A percentile compares a stretch with the other conserved stretches of the same genome.
Conservation (phyloP, 2,797 vertebrate species). For the Trachops cirrhosus region DNA sequence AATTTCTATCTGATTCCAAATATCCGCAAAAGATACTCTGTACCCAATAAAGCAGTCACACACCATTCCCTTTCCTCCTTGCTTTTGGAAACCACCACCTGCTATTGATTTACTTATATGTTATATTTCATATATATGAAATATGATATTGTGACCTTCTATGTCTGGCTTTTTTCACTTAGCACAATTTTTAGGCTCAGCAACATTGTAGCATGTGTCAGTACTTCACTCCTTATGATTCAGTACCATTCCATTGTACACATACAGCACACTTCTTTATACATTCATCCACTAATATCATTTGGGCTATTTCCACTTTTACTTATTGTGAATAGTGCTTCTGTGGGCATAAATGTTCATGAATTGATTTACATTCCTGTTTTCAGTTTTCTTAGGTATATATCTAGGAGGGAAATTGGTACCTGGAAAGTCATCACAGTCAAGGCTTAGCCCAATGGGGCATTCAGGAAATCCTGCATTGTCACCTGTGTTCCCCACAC, state of each 20-base stretch:
- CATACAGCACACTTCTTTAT: neutral
- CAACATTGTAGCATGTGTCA: neutral
- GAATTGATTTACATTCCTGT: neutral
- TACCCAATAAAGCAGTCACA: neutral
- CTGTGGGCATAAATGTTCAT: neutral
- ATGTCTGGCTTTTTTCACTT: neutral
- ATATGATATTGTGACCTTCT: neutral
- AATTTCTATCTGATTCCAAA: neutral
- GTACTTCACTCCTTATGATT: neutral
- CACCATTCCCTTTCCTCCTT: accelerated
- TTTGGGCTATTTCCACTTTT: neutral
- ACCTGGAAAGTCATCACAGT: neutral
- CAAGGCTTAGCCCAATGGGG: neutral
- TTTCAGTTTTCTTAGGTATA: neutral
- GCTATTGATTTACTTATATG: neutral
- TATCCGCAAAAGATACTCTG: neutral
- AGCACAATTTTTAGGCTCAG: neutral
- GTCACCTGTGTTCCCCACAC: neutral
- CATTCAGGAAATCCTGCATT: neutral
- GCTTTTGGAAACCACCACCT: neutral
- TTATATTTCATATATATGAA: neutral
- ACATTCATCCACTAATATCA: neutral
- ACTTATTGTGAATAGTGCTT: neutral
- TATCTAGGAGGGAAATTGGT: neutral
- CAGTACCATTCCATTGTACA: neutral